Base-by-base conservation (phyloP, 2,888 invertebrate species). In the Girardia tigrina region DNA sequence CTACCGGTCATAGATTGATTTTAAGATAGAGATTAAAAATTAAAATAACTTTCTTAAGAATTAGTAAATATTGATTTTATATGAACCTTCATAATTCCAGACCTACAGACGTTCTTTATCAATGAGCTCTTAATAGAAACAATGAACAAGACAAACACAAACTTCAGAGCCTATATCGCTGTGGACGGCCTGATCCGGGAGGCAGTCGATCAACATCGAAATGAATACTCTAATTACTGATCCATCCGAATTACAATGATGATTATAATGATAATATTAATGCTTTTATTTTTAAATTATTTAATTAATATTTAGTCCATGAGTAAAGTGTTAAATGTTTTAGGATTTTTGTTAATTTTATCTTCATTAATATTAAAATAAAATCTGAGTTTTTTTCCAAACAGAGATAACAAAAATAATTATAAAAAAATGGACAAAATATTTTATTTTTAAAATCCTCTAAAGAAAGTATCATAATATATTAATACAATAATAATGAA, bases 291-390 rank as follows among this genome's bases (percentile, higher is more conserved):
- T 8, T 20, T 56, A 56, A 56, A 20, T 56, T 56, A 56, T n/a
- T 56, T 23, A n/a, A 23, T 56, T n/a, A n/a, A 56, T 4, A 56
- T 56, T 56, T 56, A 56, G 56, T 56, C 23, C n/a, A 56, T 56
- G 56, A 56, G n/a, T 56, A 56, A 56, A 56, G 23, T 56, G 56
- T 56, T 56, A n/a, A 56, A 56, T 56, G 56, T 56, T 56, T n/a
- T 56, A 56, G 56, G 56, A n/a, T n/a, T 56, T 36, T 36, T 36
- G 16, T 12, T 36, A 36, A 36, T 36, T 12, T 12, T 36, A 36
- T 12, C 8, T 36, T 8, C 8, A 36, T 36, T 12, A 36, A 36
- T 36, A 36, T 12, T 8, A 36, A 36, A 36, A 36, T 16, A 36
- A 36, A 12, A 36, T 12, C 16, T 36, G 36, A 36, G 8, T 12